These are phyloP conservation scores for Oconnorella tubifera DNA, from an alignment of 2,888 invertebrate species.

Conservation along the genomic window DNA sequence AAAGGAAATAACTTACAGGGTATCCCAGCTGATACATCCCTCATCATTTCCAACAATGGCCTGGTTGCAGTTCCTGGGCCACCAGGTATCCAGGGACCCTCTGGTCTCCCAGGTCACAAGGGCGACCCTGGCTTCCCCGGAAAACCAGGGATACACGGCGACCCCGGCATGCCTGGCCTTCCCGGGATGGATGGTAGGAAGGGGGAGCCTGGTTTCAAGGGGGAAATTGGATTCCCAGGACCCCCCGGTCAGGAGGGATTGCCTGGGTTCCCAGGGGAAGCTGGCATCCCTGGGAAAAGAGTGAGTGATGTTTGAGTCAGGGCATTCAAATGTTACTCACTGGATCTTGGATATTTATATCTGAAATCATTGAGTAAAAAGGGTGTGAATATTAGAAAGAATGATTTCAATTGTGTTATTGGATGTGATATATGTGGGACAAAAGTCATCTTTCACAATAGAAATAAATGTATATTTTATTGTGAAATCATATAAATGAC, in stretches of 20 bases:
- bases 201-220: slow-evolving; percentile 81
- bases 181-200: slow-evolving; percentile 64
- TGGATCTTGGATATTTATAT: neutral
- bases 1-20: too few species aligned
- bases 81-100: slow-evolving; percentile 27
- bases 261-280: slow-evolving; percentile 69
- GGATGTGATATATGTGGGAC: too few species aligned
- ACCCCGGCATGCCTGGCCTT: slow-evolving; percentile 66
- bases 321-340: neutral
- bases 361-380: neutral
- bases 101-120: slow-evolving; percentile 33
- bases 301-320: slow-evolving; percentile 12
- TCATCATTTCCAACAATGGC: slow-evolving; percentile 18
- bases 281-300: slow-evolving; percentile 24
- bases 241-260: slow-evolving; percentile 63
- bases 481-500: too few species aligned
- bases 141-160: slow-evolving; percentile 48
- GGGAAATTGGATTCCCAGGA: slow-evolving; percentile 64
- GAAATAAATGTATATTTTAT: too few species aligned
- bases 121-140: slow-evolving; percentile 61
- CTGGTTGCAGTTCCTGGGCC: slow-evolving; percentile 29
- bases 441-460: too few species aligned
- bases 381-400: too few species aligned
- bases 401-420: too few species aligned
- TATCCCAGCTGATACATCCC: neutral